phyloP scores from a whole-genome alignment of 2,113 vertebrate genomes.

The Cervus canadensis region DNA sequence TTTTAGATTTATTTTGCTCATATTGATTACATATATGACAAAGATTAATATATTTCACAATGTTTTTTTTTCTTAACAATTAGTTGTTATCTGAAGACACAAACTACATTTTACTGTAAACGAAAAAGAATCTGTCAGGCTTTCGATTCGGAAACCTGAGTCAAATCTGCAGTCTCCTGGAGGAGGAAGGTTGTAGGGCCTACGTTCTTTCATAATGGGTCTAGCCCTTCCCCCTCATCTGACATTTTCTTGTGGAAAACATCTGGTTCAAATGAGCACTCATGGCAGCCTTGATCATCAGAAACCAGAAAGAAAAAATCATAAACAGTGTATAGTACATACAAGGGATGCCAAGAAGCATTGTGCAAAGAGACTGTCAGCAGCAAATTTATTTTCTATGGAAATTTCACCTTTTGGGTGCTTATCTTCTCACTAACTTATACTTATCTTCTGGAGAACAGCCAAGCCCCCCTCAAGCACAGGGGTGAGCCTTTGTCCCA shows the following conservation, averaged over 20 bases:
- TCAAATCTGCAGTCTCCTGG: conserved; percentile 52
- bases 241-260: conserved; percentile 68
- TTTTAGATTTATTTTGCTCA: conserved; percentile 20
- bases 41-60: conserved; percentile 9
- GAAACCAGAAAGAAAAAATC: conserved; percentile 60
- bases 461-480: not conserved
- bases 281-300: conserved; percentile 63
- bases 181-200: conserved; percentile 49
- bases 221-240: conserved; percentile 36
- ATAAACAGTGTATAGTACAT: conserved; percentile 37
- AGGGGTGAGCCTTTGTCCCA: not conserved
- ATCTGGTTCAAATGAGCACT: conserved; percentile 67
- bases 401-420: conserved; percentile 1
- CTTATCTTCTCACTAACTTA: not conserved
- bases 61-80: not conserved
- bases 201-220: conserved; percentile 24
- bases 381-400: not conserved
- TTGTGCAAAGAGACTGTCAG: not conserved
- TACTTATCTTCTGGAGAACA: not conserved
- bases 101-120: conserved; percentile 51
- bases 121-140: conserved; percentile 34
- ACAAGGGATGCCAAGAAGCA: conserved; percentile 28
- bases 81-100: conserved; percentile 37
- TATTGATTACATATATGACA: not conserved
- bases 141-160: conserved; percentile 63